These are phyloP conservation scores for Oceanodroma tethys DNA, from an alignment of 2,113 vertebrate species.

Conservation along the genomic window DNA sequence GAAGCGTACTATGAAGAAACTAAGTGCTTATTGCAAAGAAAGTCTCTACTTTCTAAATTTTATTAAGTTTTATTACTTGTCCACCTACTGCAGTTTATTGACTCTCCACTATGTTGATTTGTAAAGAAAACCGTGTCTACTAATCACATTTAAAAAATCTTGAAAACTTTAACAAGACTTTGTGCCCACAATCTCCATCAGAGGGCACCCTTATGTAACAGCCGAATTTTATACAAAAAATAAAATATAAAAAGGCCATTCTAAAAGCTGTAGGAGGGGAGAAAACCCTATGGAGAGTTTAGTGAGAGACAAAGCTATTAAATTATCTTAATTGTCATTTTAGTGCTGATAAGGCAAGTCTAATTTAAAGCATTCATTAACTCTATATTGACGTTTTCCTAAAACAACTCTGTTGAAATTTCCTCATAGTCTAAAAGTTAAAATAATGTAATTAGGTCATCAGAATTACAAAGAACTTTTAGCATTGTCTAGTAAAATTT, in stretches of 20 bases:
- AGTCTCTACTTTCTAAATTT: background rate
- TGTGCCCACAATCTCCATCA: background rate
- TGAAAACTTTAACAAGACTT: background rate
- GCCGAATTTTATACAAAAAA: background rate
- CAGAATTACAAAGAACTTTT: background rate
- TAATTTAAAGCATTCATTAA: background rate
- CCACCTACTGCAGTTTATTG: background rate
- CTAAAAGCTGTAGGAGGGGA: background rate
- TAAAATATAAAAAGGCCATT: background rate
- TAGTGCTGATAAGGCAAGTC: background rate
- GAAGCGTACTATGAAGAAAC: fast-evolving
- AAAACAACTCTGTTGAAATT: background rate
- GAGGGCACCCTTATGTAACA: conserved; percentile 18
- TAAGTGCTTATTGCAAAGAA: background rate
- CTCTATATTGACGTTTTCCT: background rate
- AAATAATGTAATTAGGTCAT: background rate
- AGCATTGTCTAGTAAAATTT: background rate
- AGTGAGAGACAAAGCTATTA: background rate
- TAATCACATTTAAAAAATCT: background rate
- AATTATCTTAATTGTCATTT: background rate
- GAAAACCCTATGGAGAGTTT: background rate
- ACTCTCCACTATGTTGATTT: too few species aligned
- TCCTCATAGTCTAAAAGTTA: background rate
- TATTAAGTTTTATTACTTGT: background rate
- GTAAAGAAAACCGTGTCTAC: background rate